Base-by-base conservation (phyloP, 2,113 vertebrate genomes). In the Notechis scutatus region DNA sequence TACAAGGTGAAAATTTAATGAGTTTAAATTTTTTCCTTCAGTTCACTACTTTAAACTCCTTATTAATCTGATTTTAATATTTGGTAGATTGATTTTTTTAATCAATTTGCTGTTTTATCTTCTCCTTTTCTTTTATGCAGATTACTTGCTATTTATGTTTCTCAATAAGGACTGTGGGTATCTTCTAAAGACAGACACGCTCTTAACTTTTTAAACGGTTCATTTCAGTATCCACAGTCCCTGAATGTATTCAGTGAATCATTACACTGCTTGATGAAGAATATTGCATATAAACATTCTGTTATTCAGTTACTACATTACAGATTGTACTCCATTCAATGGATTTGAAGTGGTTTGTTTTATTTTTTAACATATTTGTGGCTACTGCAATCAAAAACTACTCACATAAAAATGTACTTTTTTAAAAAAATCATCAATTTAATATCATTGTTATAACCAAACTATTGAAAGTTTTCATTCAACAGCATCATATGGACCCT, bases 81-180 rank as follows among this genome's bases (percentile, higher is more conserved):
- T 95, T 81, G 55, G 23, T 95, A 95, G 93, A n/a, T 95, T 95
- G 94, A 86, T 57, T 94, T 61, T 61, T 64, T 39, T 14, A 61
- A 20, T 52, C 61, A 29, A 8, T 52, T 54, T 54, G 10, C 89
- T 92, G 91, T 1, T 94, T 92, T n/a, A 88, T 56, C 95, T 94
- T 34, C 29, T 29, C 6, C 85, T 87, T 81, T 92, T 29, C 95
- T 86, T 96, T 94, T 85, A 54, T 95, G 93, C n/a, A 54, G 8
- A 29, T 29, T 6, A 45, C 15, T 85, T 85, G 6, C 42, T 89
- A 21, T 64, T n/a, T 69, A 4, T 90, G 59, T 94, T 26, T n/a
- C 54, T 57, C 61, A 94, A 11, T 5, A 42, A 89, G 91, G 0
- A 12, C 9, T 90, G 85, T 39, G 54, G 39, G 45, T 87, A 74